Evolutionary conservation across 2,797 vertebrate species (phyloP).

Genomic region (Anguilla anguilla): DNA sequence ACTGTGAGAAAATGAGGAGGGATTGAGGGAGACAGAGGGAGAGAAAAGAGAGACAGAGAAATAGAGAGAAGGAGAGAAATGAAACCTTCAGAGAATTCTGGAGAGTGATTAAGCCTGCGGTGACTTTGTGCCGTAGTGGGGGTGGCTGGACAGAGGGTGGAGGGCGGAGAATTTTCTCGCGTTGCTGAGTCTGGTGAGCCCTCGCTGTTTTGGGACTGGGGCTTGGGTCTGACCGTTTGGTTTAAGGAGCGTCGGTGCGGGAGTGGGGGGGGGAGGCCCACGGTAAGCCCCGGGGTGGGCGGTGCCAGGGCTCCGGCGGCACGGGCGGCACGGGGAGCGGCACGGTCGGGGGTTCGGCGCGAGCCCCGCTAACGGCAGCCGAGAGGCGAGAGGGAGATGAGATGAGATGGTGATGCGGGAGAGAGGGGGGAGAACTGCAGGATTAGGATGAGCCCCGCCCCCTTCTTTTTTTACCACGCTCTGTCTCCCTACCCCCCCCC

Average conservation of each 20-base stretch:
- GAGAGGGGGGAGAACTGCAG: not conserved
- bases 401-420: not conserved
- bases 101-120: constrained; percentile 23
- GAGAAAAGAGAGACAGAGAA: not conserved
- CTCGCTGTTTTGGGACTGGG: not conserved
- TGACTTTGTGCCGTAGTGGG: constrained; percentile 3
- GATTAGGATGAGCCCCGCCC: not conserved
- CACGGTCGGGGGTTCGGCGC: not conserved
- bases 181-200: not conserved
- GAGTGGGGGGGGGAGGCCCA: not conserved
- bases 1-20: constrained; percentile 41
- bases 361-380: not conserved
- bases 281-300: not conserved
- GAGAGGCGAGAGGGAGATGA: not conserved
- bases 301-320: not conserved
- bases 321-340: not conserved
- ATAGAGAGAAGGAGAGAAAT: not conserved
- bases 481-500: not conserved
- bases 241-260: not conserved
- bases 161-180: not conserved
- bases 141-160: not conserved
- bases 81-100: constrained; percentile 5
- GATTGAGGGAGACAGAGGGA: not conserved
- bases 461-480: not conserved
- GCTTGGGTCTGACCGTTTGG: not conserved